Percentiles rank a stretch among this genome's conserved stretches.
phyloP scores from a whole-genome alignment of 2,888 invertebrate genomes.

The Mythimna pallens region DNA sequence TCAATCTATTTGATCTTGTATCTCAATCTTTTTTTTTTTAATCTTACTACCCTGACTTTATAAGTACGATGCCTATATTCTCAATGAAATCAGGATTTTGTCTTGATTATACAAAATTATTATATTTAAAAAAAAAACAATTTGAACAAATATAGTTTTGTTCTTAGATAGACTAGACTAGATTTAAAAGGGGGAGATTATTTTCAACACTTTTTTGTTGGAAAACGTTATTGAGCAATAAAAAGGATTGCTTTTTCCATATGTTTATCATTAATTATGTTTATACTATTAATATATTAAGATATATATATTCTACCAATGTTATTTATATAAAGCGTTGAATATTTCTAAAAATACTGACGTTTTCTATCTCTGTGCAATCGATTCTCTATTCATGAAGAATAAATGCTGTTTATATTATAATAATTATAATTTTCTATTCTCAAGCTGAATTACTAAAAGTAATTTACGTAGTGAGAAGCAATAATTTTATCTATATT shows the following conservation, averaged over 20 bases:
- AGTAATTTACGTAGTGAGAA: conserved; percentile 48
- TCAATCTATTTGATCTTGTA: neutral
- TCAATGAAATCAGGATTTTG: conserved; percentile 8
- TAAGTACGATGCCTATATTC: conserved; percentile 2
- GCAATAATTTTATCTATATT: neutral
- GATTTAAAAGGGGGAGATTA: conserved; percentile 53
- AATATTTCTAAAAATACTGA: conserved; percentile 35
- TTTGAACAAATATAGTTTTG: conserved; percentile 58
- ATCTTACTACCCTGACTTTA: conserved; percentile 5
- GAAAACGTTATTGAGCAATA: neutral
- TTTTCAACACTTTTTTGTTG: conserved; percentile 12
- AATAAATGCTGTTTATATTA: conserved; percentile 7
- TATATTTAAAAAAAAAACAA: conserved; percentile 42
- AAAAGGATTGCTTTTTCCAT: neutral
- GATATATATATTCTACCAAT: conserved; percentile 8
- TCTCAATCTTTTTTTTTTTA: neutral
- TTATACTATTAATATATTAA: conserved; percentile 15
- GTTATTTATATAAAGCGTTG: conserved; percentile 22
- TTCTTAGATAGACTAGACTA: conserved; percentile 57
- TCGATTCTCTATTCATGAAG: neutral
- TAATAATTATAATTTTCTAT: neutral
- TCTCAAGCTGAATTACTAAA: conserved; percentile 46
- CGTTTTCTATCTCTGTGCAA: conserved; percentile 26
- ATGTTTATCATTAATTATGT: conserved; percentile 12
- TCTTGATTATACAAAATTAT: conserved; percentile 22